Base-by-base conservation (phyloP, 2,888 invertebrate genomes). In the Eugnorisma glareosa region DNA sequence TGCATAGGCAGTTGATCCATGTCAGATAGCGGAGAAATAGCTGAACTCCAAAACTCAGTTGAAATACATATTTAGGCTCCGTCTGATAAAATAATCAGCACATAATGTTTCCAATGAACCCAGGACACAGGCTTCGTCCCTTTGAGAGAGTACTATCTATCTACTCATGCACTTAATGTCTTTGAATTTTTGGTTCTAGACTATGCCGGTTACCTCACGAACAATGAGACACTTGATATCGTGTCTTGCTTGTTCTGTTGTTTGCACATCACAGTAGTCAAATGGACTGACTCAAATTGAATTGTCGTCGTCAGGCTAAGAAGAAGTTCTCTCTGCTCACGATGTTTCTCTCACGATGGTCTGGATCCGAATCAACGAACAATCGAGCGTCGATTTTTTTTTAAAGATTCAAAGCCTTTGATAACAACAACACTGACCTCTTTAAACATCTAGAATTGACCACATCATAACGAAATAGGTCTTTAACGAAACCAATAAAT, bases 401-500 rank as follows among this genome's bases (percentile, higher is more conserved):
- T 31, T 10, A 18, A 31, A 15, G 28, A 28, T 54, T n/a, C 13
- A 31, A 18, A 18, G 3, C 18, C 18, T 31, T 31, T 3, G 18
- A 5, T 18, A 31, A 18, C 18, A 31, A 35, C 21, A 61, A 35
- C 31, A 21, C 31, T 10, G 10, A 61, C 21, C 10, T 35, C 21
- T 35, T 57, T 35, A 10, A 64, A 35, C 15, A 35, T 31, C 31
- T 40, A 64, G 1, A 54, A 54, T 45, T 24, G n/a, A 54, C 31
- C 18, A 24, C 3, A 75, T 31, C 15, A 37, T 74, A 82, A 48
- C 54, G 45, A 82, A 67, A 63, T 82, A 48, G 31, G 37, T 61
- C 35, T 66, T 83, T 59, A 83, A 69, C 37, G 51, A 45, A 83
- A 59, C 28, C 71, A 43, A 84, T 91, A 89, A 89, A 90, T 87